A percentile compares a stretch with the other conserved stretches of the same genome.
phyloP scores from a whole-genome alignment of 1,140 invertebrate species.

The Bombus terrestris region DNA sequence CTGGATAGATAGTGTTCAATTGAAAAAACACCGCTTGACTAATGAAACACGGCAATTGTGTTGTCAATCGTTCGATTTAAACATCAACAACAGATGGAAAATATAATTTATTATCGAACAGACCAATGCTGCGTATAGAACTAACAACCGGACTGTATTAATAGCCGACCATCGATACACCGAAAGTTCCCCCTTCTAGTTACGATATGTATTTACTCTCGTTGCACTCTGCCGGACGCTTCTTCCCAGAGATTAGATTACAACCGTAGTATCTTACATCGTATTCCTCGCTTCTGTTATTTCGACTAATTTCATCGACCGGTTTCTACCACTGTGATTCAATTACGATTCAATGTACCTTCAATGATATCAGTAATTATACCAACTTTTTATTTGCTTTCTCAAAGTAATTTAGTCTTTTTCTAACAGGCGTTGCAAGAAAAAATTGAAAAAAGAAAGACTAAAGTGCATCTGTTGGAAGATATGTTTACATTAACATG shows the following conservation, averaged over 20 bases:
- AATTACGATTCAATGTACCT: not conserved
- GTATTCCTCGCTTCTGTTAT: constrained; percentile 21
- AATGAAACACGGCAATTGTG: not conserved
- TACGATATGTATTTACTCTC: constrained; percentile 58
- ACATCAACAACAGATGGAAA: not conserved
- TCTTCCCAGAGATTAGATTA: constrained; percentile 61
- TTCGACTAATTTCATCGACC: not conserved
- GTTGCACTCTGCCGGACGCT: constrained; percentile 32
- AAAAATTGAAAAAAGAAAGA: not conserved
- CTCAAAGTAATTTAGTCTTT: not conserved
- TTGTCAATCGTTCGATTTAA: not conserved
- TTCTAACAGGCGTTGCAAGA: too few species aligned
- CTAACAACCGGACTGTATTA: constrained; percentile 51
- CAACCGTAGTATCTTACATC: constrained; percentile 53
- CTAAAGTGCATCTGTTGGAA: not conserved
- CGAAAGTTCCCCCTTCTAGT: constrained; percentile 59
- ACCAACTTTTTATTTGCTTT: not conserved
- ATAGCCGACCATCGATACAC: constrained; percentile 56
- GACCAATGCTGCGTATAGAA: constrained; percentile 43
- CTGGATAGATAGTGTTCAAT: not conserved
- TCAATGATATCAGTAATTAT: not conserved
- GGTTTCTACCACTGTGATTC: not conserved
- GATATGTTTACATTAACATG: not conserved
- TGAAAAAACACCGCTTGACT: not conserved
- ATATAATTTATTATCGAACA: constrained; percentile 49